These are phyloP conservation scores for Thalassoma bifasciatum DNA, from an alignment of 2,113 vertebrate genomes.

Conservation along the genomic window DNA sequence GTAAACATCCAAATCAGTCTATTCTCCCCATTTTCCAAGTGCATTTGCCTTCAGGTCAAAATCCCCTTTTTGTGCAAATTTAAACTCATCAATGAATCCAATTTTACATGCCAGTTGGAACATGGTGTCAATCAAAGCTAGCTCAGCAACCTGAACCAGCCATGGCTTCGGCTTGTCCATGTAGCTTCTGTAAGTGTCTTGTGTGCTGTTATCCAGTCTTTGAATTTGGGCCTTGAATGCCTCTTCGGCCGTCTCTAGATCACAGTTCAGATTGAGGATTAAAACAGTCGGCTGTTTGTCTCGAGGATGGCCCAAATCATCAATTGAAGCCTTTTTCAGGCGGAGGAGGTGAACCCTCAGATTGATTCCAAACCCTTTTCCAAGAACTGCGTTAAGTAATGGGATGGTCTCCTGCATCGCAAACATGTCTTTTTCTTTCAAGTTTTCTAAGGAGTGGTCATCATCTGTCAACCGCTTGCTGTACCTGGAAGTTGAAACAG, in stretches of 20 bases:
- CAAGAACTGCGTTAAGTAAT: fast-evolving
- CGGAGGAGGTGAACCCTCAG: fast-evolving
- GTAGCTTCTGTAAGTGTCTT: constrained; percentile 4
- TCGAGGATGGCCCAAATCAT: background rate
- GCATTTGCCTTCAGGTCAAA: constrained; percentile 34
- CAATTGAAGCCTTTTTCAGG: background rate
- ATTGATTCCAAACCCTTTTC: fast-evolving
- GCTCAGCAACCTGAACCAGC: background rate
- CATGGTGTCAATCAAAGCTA: background rate
- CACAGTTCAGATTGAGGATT: constrained; percentile 23
- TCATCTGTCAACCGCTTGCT: background rate
- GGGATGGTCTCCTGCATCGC: background rate
- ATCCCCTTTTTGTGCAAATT: constrained; percentile 10
- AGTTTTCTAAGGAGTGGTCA: background rate
- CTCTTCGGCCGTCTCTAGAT: background rate
- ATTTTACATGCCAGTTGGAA: background rate
- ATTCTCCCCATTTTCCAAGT: constrained; percentile 8
- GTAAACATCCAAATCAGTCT: background rate
- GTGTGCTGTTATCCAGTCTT: constrained; percentile 9
- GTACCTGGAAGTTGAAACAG: constrained; percentile 12
- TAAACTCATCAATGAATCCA: background rate
- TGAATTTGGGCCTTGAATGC: constrained; percentile 11
- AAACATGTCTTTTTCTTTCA: background rate
- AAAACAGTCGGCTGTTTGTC: no score
- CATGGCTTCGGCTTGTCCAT: no score